Evolutionary conservation across 2,113 vertebrate genomes (phyloP).

Genomic region (Coregonus clupeaformis): DNA sequence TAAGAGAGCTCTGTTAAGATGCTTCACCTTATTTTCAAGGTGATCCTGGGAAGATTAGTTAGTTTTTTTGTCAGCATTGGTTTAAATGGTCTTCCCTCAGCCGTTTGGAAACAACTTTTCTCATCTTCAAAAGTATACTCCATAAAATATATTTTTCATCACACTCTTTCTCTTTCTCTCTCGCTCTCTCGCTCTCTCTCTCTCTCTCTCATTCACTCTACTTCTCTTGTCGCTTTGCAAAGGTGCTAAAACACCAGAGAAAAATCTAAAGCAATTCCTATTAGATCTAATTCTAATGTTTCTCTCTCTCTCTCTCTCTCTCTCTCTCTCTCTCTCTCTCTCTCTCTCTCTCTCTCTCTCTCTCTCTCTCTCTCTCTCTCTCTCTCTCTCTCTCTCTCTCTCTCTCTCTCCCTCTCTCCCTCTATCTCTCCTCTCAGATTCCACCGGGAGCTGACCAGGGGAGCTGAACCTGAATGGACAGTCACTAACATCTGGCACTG

Average conservation of each 20-base stretch:
- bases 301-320: neutral
- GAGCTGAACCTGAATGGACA: constrained; percentile 48
- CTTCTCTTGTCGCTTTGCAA: neutral
- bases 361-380: neutral
- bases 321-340: neutral
- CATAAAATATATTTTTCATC: neutral
- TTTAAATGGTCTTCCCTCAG: constrained; percentile 42
- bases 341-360: too few relatives aligned
- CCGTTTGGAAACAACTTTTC: constrained; percentile 34
- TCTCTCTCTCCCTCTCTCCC: neutral
- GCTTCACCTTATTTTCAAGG: constrained; percentile 37
- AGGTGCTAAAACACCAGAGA: neutral
- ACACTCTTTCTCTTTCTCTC: constrained; percentile 19
- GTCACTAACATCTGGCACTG: constrained; percentile 65
- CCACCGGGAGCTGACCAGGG: constrained; percentile 45
- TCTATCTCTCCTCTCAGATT: constrained; percentile 43
- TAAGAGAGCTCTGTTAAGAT: constrained; percentile 26
- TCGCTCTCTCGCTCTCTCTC: too few relatives aligned
- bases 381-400: neutral
- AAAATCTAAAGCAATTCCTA: too few relatives aligned
- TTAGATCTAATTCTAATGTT: neutral
- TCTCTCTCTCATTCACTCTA: constrained; percentile 8
- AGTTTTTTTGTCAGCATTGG: constrained; percentile 23
- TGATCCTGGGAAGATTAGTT: constrained; percentile 24
- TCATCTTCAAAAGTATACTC: constrained; percentile 3